These are phyloP conservation scores for Nothura maculosa DNA, from an alignment of 2,797 vertebrate species.

Conservation along the genomic window DNA sequence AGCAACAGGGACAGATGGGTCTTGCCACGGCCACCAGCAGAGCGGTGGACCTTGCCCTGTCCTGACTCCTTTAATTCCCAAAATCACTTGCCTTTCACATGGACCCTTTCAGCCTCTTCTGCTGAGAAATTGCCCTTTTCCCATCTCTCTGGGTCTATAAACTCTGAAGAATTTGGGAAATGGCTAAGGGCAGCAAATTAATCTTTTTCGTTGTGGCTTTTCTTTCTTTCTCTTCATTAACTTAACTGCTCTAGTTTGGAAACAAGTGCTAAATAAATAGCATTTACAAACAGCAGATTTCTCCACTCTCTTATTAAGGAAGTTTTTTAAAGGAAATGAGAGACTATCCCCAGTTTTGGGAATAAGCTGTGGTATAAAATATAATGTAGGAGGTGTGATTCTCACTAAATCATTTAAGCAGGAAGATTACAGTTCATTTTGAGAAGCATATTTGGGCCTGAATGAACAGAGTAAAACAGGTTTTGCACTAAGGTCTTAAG, in stretches of 20 bases:
- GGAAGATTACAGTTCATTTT: not conserved
- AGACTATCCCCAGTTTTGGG: not conserved
- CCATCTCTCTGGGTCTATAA: conserved; percentile 50
- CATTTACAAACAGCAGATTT: conserved; percentile 31
- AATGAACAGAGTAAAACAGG: not conserved
- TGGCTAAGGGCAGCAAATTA: not conserved
- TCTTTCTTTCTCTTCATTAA: not conserved
- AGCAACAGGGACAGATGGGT: not conserved
- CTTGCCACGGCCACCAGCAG: not conserved
- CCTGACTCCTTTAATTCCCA: conserved; percentile 25
- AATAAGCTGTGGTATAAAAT: conserved; percentile 13
- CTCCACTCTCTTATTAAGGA: conserved; percentile 24
- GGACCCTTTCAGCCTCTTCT: conserved; percentile 24
- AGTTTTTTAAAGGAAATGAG: conserved; percentile 16
- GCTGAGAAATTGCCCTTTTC: conserved; percentile 18
- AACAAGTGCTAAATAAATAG: not conserved
- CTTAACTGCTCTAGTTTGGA: conserved; percentile 22
- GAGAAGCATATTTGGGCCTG: not conserved
- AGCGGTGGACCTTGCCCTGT: not conserved
- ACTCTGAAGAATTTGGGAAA: conserved; percentile 44
- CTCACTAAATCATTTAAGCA: conserved; percentile 5
- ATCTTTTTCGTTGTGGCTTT: not conserved
- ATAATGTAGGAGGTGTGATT: not conserved
- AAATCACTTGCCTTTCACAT: conserved; percentile 19
- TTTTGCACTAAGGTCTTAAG: not conserved